phyloP scores from a whole-genome alignment of 2,888 invertebrate species.

The Palloptera scutellata region DNA sequence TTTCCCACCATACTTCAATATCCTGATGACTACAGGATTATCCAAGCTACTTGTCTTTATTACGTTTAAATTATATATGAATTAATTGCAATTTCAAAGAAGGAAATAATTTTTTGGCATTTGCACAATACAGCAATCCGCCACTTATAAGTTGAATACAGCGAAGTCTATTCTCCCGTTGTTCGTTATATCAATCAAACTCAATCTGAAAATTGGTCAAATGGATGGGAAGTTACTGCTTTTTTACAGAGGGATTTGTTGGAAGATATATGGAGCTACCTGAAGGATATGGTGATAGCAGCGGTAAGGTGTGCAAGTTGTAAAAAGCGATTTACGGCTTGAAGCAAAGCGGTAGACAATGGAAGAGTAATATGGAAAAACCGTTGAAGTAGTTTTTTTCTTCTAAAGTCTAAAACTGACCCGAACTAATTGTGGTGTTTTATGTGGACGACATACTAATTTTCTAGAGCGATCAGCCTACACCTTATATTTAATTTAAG shows the following conservation, averaged over 20 bases:
- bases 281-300: constrained; percentile 22
- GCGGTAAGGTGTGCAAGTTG: constrained; percentile 25
- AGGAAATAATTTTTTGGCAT: too few relatives aligned
- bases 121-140: too few relatives aligned
- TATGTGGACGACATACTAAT: constrained; percentile 29
- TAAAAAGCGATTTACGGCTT: constrained; percentile 36
- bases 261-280: constrained; percentile 36
- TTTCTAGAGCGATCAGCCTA: constrained; percentile 8
- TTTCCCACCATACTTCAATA: too few relatives aligned
- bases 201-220: too few relatives aligned
- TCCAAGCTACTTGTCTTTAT: too few relatives aligned
- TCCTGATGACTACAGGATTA: too few relatives aligned
- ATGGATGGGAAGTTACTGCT: neutral
- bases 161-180: too few relatives aligned
- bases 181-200: too few relatives aligned
- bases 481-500: neutral
- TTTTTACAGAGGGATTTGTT: constrained; percentile 32
- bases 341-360: constrained; percentile 31
- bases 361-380: constrained; percentile 27
- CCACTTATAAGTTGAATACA: too few relatives aligned
- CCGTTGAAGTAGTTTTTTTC: constrained; percentile 14
- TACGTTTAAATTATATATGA: too few relatives aligned
- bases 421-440: constrained; percentile 22
- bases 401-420: constrained; percentile 16
- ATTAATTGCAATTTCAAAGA: too few relatives aligned